Evolutionary conservation across 2,113 vertebrate genomes (phyloP).

Genomic region (Eupsittula cactorum): DNA sequence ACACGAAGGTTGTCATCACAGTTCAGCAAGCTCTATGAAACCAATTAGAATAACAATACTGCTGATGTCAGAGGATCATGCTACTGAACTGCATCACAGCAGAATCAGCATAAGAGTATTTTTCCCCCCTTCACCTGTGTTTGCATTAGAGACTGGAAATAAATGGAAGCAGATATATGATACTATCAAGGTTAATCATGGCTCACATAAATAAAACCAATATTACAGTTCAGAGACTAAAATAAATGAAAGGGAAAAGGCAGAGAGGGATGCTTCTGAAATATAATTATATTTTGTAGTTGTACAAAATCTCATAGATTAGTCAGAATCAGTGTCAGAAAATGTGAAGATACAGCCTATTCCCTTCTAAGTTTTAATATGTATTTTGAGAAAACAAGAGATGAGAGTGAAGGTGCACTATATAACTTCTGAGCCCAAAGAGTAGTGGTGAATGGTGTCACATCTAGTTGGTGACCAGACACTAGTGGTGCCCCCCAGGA

Average conservation of each 20-base stretch:
- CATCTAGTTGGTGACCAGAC: background rate
- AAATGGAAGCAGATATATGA: background rate
- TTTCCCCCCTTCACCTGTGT: background rate
- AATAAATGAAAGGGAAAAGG: background rate
- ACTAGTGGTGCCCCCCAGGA: background rate
- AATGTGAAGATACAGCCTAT: background rate
- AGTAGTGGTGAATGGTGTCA: background rate
- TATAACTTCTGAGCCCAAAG: background rate
- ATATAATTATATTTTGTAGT: background rate
- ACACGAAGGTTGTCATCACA: background rate
- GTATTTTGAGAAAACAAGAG: background rate
- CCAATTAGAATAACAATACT: background rate
- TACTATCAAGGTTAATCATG: background rate
- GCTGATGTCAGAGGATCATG: conserved; percentile 31
- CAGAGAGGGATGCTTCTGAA: background rate
- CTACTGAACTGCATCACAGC: background rate
- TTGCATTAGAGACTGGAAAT: background rate
- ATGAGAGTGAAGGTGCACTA: background rate
- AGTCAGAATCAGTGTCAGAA: background rate
- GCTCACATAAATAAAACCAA: background rate
- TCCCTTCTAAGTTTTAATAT: background rate
- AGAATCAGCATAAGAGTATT: background rate
- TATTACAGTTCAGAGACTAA: background rate
- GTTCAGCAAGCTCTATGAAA: conserved; percentile 21
- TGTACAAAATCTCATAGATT: background rate